These are phyloP conservation scores for Uropsilus gracilis DNA, from an alignment of 2,113 vertebrate species.

Conservation along the genomic window DNA sequence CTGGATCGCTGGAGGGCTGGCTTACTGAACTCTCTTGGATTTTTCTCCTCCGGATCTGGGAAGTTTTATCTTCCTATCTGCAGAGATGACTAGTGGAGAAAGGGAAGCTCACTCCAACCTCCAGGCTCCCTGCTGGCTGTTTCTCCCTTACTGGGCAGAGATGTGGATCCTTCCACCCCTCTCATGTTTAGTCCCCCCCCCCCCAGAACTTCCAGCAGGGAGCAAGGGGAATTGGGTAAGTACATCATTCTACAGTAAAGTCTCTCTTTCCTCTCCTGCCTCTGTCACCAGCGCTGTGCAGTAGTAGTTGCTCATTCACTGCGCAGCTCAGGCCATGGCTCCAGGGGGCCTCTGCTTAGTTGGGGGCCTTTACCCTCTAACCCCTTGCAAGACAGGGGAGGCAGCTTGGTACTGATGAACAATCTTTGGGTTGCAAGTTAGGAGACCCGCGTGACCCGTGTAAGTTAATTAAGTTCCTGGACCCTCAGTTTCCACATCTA, in stretches of 20 bases:
- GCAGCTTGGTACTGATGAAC: not conserved
- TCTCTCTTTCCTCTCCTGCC: not conserved
- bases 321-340: no score
- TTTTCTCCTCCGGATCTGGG: constrained; percentile 35
- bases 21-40: constrained; percentile 43
- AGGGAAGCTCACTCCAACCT: not conserved
- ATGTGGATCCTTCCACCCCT: no score
- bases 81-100: not conserved
- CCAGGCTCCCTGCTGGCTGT: not conserved
- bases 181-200: not conserved
- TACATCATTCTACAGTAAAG: not conserved
- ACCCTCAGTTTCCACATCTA: not conserved
- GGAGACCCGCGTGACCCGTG: not conserved
- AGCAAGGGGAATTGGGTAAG: not conserved
- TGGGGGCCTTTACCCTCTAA: not conserved
- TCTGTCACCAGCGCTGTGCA: not conserved
- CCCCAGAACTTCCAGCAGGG: not conserved
- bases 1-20: constrained; percentile 28
- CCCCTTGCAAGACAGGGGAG: not conserved
- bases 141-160: not conserved
- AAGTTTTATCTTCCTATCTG: constrained; percentile 22
- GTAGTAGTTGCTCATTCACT: not conserved
- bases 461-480: not conserved
- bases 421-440: not conserved
- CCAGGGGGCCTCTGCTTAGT: not conserved